Evolutionary conservation across 1,140 invertebrate species (phyloP), one percentile per base, ranked within the genome.

Genomic region (Trypoxylus dichotomus): DNA sequence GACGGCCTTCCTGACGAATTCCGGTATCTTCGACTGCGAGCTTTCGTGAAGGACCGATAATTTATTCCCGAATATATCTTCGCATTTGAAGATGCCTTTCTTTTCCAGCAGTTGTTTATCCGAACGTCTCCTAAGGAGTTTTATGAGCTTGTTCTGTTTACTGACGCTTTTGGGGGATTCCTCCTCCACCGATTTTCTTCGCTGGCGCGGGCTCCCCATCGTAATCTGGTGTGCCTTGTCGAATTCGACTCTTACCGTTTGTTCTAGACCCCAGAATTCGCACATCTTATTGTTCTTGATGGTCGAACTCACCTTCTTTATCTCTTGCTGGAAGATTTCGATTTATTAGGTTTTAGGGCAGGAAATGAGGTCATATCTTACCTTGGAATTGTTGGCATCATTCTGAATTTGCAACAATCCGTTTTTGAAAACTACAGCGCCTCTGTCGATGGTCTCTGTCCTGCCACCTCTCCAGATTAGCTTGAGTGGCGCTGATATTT

Each of bases 31-130:
- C 13, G 58, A 74, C 7, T 77, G n/a, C 2, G 76, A 42, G 21
- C 37, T 74, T 24, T 77, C 75, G 42, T 81, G 80, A 10, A 84
- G 74, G n/a, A 82, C 78, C 13, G 78, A 75, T 19, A 85, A 60
- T 3, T 83, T 83, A 47, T 85, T 85, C 10, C 83, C 84, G 72
- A 84, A 85, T 41, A 85, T 83, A 3, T 82, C 78, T 77, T 85
- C 84, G 73, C 83, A 82, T 58, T 82, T 83, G 60, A 82, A 81
- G 21, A 85, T 85, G 0, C 84, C 84, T 27, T 80, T 80, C 60
- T 71, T 77, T 47, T 80, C 79, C 13, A 81, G 58, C 8, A 80
- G 10, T 37, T 81, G 77, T 15, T 76, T 77, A 63, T 79, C 80
- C 0, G 79, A 79, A 7, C 80, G 5, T 32, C 76, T 77, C 29